Percentiles rank a stretch among this genome's conserved stretches.
phyloP scores from a whole-genome alignment of 2,888 invertebrate genomes.

The Chydorus sphaericus region DNA sequence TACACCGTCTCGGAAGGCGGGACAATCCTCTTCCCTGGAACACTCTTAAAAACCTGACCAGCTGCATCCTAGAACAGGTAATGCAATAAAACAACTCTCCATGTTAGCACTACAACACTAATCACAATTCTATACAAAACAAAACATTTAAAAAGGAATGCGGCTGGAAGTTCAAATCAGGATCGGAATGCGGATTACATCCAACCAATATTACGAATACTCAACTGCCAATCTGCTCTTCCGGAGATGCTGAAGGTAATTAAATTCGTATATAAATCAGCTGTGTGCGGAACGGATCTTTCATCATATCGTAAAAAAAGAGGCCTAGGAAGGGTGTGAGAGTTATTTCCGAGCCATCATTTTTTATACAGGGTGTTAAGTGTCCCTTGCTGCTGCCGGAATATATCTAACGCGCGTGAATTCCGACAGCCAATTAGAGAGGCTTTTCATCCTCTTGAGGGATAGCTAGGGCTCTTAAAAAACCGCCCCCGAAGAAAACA shows the following conservation, averaged over 20 bases:
- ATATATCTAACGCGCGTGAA: constrained; percentile 3
- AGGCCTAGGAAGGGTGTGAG: neutral
- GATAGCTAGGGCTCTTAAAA: neutral
- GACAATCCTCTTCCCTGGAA: neutral
- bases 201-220: neutral
- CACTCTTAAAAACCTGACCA: neutral
- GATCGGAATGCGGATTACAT: neutral
- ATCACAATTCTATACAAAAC: too few relatives aligned
- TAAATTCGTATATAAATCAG: too few relatives aligned
- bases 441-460: neutral
- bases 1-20: neutral
- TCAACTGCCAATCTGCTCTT: neutral
- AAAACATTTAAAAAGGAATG: neutral
- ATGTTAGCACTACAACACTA: neutral
- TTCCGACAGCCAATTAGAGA: constrained; percentile 5
- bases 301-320: neutral
- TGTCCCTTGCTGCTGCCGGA: too few relatives aligned
- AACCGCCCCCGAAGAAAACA: too few relatives aligned
- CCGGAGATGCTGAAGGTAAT: neutral
- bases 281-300: neutral
- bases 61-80: constrained; percentile 4
- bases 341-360: constrained; percentile 1
- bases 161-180: neutral
- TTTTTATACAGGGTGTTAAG: constrained; percentile 2
- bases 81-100: neutral